Evolutionary conservation across 2,113 vertebrate genomes (phyloP).

Genomic region (Chionis minor): DNA sequence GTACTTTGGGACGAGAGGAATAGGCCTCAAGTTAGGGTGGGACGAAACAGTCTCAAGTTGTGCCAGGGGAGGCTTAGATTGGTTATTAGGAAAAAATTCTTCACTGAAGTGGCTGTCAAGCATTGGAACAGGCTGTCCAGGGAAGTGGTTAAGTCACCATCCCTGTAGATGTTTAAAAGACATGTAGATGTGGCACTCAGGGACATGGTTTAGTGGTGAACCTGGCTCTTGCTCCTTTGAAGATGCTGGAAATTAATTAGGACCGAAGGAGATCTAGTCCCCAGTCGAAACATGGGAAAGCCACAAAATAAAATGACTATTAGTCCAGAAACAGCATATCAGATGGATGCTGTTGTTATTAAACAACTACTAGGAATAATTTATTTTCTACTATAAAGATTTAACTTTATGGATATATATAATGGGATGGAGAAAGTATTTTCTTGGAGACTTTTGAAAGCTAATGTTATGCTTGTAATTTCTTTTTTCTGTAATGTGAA

Average conservation of each 20-base stretch:
- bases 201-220: neutral
- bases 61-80: neutral
- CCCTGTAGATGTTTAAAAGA: neutral
- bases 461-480: neutral
- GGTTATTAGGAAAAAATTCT: neutral
- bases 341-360: neutral
- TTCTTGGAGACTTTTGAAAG: neutral
- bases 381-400: neutral
- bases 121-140: neutral
- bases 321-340: neutral
- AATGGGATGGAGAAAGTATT: neutral
- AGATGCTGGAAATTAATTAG: neutral
- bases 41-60: neutral
- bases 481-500: neutral
- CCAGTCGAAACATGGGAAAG: neutral
- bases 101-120: neutral
- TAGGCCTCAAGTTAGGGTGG: neutral
- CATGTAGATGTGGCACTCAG: neutral
- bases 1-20: rapidly evolving
- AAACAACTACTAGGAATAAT: neutral
- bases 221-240: neutral
- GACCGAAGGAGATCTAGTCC: neutral
- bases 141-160: neutral
- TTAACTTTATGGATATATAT: neutral
- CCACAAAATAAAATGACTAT: neutral